phyloP scores from a whole-genome alignment of 2,797 vertebrate genomes.

The Pachyuromys duprasi region DNA sequence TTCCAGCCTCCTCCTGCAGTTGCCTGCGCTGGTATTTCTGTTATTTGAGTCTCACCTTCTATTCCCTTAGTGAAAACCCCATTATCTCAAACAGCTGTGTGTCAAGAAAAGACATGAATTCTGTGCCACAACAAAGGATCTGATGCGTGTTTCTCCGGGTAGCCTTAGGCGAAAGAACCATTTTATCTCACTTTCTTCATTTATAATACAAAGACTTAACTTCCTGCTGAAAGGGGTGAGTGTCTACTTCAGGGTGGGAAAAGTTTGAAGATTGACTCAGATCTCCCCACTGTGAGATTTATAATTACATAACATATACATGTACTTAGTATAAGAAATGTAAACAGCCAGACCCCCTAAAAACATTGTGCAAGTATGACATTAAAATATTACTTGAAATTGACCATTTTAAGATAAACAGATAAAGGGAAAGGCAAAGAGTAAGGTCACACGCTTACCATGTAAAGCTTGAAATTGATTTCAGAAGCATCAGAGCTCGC shows the following conservation, averaged over 20 bases:
- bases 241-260: neutral
- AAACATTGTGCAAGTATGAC: neutral
- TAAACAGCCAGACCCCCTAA: neutral
- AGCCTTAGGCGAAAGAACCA: conserved; percentile 71
- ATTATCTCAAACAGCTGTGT: conserved; percentile 78
- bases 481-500: conserved; percentile 76
- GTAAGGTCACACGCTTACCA: conserved; percentile 55
- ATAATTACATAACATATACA: neutral
- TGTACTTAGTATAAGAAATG: neutral
- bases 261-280: conserved; percentile 58
- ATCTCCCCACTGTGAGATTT: neutral
- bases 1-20: neutral
- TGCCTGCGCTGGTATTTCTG: neutral
- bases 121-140: conserved; percentile 63
- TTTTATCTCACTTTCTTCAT: conserved; percentile 76
- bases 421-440: conserved; percentile 57
- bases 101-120: conserved; percentile 76
- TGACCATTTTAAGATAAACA: conserved; percentile 70
- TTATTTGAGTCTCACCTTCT: conserved; percentile 72
- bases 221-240: neutral
- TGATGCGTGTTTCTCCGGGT: conserved; percentile 66
- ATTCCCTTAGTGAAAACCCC: conserved; percentile 73
- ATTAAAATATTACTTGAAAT: conserved; percentile 59
- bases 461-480: conserved; percentile 81
- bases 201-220: conserved; percentile 66